These are phyloP conservation scores for Hyaena hyaena DNA, from an alignment of 2,113 vertebrate species.

Conservation along the genomic window DNA sequence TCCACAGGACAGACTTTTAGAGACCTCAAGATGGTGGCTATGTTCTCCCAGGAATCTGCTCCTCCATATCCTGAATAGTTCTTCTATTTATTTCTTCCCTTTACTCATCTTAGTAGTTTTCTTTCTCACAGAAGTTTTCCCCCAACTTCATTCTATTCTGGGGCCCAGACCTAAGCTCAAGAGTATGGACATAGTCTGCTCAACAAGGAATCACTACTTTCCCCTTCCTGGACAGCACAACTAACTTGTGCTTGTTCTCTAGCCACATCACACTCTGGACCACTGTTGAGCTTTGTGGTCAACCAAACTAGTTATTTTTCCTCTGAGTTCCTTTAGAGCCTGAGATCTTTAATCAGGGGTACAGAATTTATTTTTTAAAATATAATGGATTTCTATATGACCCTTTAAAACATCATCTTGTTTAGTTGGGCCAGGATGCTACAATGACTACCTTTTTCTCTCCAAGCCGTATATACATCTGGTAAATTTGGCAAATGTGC, in stretches of 20 bases:
- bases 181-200: background rate
- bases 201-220: background rate
- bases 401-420: background rate
- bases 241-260: background rate
- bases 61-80: background rate
- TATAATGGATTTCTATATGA: background rate
- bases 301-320: background rate
- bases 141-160: background rate
- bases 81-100: background rate
- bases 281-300: background rate
- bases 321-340: background rate
- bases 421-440: background rate
- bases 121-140: background rate
- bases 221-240: background rate
- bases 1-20: background rate
- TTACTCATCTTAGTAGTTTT: background rate
- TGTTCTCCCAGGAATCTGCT: background rate
- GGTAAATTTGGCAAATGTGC: background rate
- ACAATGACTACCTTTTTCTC: background rate
- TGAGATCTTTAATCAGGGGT: background rate
- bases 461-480: background rate
- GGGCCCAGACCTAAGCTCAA: background rate
- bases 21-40: background rate
- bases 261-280: background rate
- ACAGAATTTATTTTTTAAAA: background rate